A percentile compares a stretch with the other conserved stretches of the same genome.
These are phyloP conservation scores for Beaufortia kweichowensis DNA, from an alignment of 2,113 vertebrate species.

Conservation along the genomic window DNA sequence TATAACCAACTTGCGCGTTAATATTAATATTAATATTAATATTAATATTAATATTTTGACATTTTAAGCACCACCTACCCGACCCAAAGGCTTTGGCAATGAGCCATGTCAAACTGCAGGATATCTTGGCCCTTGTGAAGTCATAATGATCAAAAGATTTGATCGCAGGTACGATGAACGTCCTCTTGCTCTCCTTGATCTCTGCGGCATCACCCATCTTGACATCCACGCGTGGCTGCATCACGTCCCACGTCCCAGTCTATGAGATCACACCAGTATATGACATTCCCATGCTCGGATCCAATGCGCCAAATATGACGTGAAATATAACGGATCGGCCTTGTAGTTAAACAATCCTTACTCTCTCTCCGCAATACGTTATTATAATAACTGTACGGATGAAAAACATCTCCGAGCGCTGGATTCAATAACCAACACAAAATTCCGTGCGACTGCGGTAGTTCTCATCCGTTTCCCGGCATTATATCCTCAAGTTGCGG, in stretches of 20 bases:
- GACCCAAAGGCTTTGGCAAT: slow-evolving; percentile 98
- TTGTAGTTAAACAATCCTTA: background rate
- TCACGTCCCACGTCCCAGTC: slow-evolving; percentile 24
- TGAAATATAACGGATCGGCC: slow-evolving; percentile 32
- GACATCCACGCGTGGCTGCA: slow-evolving; percentile 29
- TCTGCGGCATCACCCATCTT: slow-evolving; percentile 88
- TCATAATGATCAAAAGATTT: slow-evolving; percentile 96
- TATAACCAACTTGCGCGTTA: background rate
- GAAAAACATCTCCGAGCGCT: slow-evolving; percentile 2
- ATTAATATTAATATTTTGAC: background rate
- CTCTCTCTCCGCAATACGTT: background rate
- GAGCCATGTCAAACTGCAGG: slow-evolving; percentile 95
- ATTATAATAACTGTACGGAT: background rate
- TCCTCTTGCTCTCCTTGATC: slow-evolving; percentile 78
- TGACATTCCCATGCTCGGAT: slow-evolving; percentile 70
- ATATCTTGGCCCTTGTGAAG: slow-evolving; percentile 91
- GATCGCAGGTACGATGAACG: slow-evolving; percentile 94
- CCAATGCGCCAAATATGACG: slow-evolving; percentile 62
- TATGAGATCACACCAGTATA: slow-evolving; percentile 62
- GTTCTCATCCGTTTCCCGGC: slow-evolving; percentile 66
- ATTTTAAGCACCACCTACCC: slow-evolving; percentile 79
- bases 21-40: no score
- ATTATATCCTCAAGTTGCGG: slow-evolving; percentile 53
- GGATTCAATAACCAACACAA: slow-evolving; percentile 42
- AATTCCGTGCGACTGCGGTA: slow-evolving; percentile 56